Evolutionary conservation across 2,113 vertebrate species (phyloP), one percentile per base, ranked within the genome.

Genomic region (Trematomus loennbergii): DNA sequence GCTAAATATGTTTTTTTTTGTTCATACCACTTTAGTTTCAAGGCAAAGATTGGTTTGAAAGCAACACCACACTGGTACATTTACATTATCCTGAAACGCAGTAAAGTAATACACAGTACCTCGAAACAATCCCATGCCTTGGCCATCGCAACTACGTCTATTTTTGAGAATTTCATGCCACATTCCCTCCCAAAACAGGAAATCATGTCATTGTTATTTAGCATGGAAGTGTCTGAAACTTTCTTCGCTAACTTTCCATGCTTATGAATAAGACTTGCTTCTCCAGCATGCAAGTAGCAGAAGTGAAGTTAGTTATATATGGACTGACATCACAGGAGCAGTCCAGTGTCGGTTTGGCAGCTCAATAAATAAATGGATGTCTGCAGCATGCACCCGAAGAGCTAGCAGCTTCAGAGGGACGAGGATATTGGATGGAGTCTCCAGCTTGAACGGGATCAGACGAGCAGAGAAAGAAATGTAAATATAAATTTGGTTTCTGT

Each of bases 281-380:
- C 67, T 4, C 9, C 40, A 49, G 50, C 11, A 9, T 17, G 65
- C 48, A 10, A 50, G 22, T 50, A 53, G n/a, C 49, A 78, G 65
- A 77, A 52, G 43, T 59, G 20, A 74, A 58, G 75, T 59, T 59
- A n/a, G 36, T 74, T 36, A n/a, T 18, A 72, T 50, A 68, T 82
- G 79, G 67, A 70, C 16, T 15, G 58, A 72, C 75, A 79, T 84
- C 66, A 79, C n/a, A 81, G 49, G 53, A 76, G 68, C 74, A 60
- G 66, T n/a, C 43, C 55, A 25, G 63, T 50, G 63, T 54, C 67
- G 25, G 60, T 67, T 82, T 87, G 81, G 82, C 64, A 77, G 53
- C 66, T 55, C 45, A 61, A 82, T 71, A 72, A 78, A 81, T 66
- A 72, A 69, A 83, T 36, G 62, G 45, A 58, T 43, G 20, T 66